Conservation (phyloP, 2,888 invertebrate genomes). For the Eupsilia transversa region DNA sequence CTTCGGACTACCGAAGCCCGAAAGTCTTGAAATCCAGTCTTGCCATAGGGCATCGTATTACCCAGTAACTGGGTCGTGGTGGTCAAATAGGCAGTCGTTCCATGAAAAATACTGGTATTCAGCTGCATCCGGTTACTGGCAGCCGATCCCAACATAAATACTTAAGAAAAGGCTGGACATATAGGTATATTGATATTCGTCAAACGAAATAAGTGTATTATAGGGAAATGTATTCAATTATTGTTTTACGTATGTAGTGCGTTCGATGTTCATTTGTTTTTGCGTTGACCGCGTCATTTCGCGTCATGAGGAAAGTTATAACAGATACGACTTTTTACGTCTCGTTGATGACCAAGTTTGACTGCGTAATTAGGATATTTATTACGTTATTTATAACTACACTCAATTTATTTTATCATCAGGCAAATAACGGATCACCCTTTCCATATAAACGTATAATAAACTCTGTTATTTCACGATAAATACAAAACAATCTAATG, state of each 20-base stretch:
- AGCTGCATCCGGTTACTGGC: not conserved
- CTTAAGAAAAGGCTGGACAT: not conserved
- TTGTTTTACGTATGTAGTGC: conserved; percentile 8
- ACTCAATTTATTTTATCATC: too few species aligned
- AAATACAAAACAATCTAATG: too few species aligned
- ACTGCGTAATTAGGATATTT: not conserved
- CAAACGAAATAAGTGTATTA: conserved; percentile 1
- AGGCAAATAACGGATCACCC: too few species aligned
- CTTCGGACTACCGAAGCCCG: too few species aligned
- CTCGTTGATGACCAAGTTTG: not conserved
- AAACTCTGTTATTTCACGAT: too few species aligned
- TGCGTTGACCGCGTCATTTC: conserved; percentile 33
- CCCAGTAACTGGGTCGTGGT: not conserved
- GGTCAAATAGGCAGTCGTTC: not conserved
- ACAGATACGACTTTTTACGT: not conserved
- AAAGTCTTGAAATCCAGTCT: not conserved
- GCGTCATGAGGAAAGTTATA: conserved; percentile 48
- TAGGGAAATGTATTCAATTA: conserved; percentile 42
- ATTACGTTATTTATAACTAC: not conserved
- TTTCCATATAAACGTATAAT: too few species aligned
- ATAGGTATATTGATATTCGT: not conserved
- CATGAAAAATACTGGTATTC: not conserved
- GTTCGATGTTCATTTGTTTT: conserved; percentile 40
- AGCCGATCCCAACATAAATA: not conserved
- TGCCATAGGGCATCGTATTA: not conserved